A percentile compares a stretch with the other conserved stretches of the same genome.
Evolutionary conservation across 2,113 vertebrate genomes (phyloP).

Genomic region (Ctenodactylus gundi): DNA sequence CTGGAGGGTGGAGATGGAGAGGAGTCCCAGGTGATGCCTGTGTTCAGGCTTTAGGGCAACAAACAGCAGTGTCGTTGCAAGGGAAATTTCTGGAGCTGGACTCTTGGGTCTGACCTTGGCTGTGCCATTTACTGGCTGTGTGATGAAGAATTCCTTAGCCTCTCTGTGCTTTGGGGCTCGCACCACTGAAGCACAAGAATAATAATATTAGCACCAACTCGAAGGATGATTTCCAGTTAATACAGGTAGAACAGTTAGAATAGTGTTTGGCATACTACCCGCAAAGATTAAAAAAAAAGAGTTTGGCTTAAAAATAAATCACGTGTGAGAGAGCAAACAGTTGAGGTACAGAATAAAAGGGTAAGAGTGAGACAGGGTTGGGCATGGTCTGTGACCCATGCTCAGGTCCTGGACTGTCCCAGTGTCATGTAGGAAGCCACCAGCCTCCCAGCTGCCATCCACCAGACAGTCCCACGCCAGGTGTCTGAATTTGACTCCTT

Average conservation of each 20-base stretch:
- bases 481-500: neutral
- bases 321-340: neutral
- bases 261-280: neutral
- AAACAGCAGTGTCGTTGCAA: neutral
- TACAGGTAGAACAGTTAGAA: neutral
- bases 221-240: neutral
- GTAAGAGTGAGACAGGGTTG: neutral
- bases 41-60: neutral
- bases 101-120: neutral
- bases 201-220: neutral
- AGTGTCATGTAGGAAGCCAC: neutral
- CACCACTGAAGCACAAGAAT: neutral
- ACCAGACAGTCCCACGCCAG: neutral
- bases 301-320: constrained; percentile 10
- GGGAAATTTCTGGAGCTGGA: neutral
- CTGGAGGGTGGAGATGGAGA: neutral
- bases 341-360: neutral
- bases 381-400: too few species aligned
- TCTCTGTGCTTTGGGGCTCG: neutral
- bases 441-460: neutral
- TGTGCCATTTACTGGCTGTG: neutral
- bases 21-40: neutral
- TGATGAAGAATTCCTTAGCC: neutral
- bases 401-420: neutral
- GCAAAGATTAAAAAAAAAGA: neutral